These are phyloP conservation scores for Dipodomys spectabilis DNA, from an alignment of 2,113 vertebrate species.

Conservation along the genomic window DNA sequence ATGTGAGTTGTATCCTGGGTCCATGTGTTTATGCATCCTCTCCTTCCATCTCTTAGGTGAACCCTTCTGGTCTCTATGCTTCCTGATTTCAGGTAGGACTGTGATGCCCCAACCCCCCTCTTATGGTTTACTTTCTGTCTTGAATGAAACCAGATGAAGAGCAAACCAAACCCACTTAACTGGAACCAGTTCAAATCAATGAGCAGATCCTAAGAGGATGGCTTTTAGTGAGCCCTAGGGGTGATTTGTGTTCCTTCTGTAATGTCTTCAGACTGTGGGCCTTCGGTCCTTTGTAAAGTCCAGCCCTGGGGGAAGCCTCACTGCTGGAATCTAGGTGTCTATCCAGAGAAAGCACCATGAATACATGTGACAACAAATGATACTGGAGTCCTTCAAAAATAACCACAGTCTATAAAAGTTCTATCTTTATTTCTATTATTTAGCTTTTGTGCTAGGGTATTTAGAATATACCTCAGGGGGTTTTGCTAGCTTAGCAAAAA, in stretches of 20 bases:
- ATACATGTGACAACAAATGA: background rate
- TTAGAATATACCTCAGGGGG: background rate
- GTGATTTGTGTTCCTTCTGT: background rate
- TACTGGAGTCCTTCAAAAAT: background rate
- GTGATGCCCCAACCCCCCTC: background rate
- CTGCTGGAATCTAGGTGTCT: background rate
- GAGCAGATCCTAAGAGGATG: background rate
- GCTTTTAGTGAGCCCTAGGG: background rate
- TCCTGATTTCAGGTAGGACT: conserved; percentile 5
- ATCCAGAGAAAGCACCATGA: background rate
- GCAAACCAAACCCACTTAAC: background rate
- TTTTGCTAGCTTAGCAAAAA: background rate
- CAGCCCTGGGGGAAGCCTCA: background rate
- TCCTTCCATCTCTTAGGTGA: background rate
- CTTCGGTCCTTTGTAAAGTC: background rate
- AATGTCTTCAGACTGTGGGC: background rate
- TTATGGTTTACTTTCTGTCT: conserved; percentile 24
- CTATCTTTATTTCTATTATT: background rate
- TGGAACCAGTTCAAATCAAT: background rate
- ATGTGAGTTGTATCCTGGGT: too few relatives aligned
- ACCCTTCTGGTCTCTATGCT: background rate
- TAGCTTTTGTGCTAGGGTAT: background rate
- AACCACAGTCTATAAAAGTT: background rate
- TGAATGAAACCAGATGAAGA: conserved; percentile 36
- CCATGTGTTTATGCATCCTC: too few relatives aligned